These are phyloP conservation scores for Porphyrio hochstetteri DNA, from an alignment of 2,113 vertebrate species.

Conservation along the genomic window DNA sequence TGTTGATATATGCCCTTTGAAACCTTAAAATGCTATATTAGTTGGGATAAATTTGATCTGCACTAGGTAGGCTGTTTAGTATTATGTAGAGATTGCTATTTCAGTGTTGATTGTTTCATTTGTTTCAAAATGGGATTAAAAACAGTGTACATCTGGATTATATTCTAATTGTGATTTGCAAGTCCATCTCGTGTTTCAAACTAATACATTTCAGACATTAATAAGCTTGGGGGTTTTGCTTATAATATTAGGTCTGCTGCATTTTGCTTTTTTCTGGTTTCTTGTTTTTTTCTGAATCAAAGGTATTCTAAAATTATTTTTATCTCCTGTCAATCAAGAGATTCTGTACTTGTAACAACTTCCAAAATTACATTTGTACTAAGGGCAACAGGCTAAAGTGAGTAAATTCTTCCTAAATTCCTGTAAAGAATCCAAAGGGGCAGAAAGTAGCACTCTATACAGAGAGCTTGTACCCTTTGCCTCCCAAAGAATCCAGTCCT, in stretches of 20 bases:
- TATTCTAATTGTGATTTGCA: background rate
- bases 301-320: background rate
- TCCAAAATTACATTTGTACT: background rate
- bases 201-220: background rate
- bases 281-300: background rate
- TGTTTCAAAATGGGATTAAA: background rate
- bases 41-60: conserved; percentile 15
- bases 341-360: background rate
- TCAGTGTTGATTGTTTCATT: background rate
- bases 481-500: background rate
- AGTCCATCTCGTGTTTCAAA: background rate
- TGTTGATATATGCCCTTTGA: background rate
- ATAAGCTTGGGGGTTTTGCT: background rate
- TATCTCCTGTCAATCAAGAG: background rate
- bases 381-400: rapidly evolving
- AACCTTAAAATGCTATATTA: background rate
- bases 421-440: background rate
- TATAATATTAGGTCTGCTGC: background rate
- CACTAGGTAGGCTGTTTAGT: background rate
- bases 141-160: background rate
- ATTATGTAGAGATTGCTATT: background rate
- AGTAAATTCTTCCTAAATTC: background rate
- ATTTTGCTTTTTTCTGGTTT: background rate
- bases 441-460: background rate
- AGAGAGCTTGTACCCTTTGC: background rate